Percentiles rank a stretch among this genome's conserved stretches.
Conservation (phyloP, 2,113 vertebrate genomes). For the Puma concolor region DNA sequence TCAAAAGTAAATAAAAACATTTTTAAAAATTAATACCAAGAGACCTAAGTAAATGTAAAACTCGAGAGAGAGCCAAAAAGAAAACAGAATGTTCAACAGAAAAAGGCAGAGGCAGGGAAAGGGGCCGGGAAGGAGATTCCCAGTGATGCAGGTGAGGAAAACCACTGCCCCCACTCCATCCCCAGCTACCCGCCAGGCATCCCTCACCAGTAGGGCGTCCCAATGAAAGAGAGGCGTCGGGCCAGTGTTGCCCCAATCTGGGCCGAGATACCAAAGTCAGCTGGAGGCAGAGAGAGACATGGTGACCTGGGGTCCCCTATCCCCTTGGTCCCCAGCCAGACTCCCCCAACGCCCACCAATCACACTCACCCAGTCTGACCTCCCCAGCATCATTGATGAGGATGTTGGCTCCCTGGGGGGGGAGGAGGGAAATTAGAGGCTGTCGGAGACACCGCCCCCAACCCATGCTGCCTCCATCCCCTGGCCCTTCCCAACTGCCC, state of each 20-base stretch:
- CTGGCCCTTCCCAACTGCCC: rapidly evolving
- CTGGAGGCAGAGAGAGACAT: conserved; percentile 76
- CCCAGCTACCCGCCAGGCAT: neutral
- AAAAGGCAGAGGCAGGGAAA: neutral
- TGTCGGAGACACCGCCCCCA: neutral
- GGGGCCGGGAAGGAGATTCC: neutral
- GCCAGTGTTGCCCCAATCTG: conserved; percentile 95
- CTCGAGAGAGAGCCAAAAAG: neutral
- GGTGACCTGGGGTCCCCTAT: neutral
- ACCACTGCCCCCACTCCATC: neutral
- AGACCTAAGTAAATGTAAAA: neutral
- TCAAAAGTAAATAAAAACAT: too few species aligned
- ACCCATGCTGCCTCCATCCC: rapidly evolving
- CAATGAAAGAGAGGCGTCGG: conserved; percentile 94
- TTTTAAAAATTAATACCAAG: neutral
- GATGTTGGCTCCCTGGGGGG: conserved; percentile 93
- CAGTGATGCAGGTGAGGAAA: neutral
- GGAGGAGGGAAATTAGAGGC: neutral
- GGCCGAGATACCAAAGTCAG: conserved; percentile 95
- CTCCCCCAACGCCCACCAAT: neutral
- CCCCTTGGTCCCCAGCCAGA: neutral
- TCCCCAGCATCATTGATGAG: conserved; percentile 93
- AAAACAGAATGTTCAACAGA: neutral
- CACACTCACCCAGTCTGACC: conserved; percentile 91
- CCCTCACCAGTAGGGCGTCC: conserved; percentile 94